Evolutionary conservation across 2,113 vertebrate species (phyloP), one percentile per base, ranked within the genome.

Genomic region (Pelvicachromis taeniatus): DNA sequence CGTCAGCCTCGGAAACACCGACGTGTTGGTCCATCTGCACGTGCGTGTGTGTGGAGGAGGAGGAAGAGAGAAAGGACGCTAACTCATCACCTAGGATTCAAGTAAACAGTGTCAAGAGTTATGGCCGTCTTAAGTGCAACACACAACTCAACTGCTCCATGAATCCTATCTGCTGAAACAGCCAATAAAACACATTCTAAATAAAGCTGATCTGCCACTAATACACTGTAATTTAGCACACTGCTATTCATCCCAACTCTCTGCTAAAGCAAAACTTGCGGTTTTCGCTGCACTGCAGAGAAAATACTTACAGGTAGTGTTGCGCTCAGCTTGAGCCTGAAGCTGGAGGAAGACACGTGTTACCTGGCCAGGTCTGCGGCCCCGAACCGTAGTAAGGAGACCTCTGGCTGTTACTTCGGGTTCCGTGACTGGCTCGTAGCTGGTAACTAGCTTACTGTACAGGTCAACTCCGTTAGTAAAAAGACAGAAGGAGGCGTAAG

Each of bases 61-160:
- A 54, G 19, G 52, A 19, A 48, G n/a, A 78, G 21, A 19, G 42
- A 55, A 19, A 80, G 42, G 61, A 88, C 86, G 81, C 88, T 85
- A 90, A 14, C 85, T 92, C 88, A 89, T 87, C 88, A 89, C 75
- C 70, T 61, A 40, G 80, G 80, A 91, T 85, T 75, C 63, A 85
- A 84, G 90, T 82, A 88, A 91, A 92, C 87, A 90, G 84, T 89
- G 91, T 77, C 87, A 91, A 88, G 86, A 83, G 85, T 93, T 85
- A 85, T 29, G 40, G 55, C 80, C 50, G 70, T 78, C 65, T 83
- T 85, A 33, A 77, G 55, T 23, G 10, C 77, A 58, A 56, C 73
- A 78, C 63, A 56, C 78, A 85, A 77, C 82, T 86, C 79, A 81
- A 61, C 87, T 48, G 77, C 50, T 88, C 58, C 63, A 84, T 59